Evolutionary conservation across 2,113 vertebrate species (phyloP).

Genomic region (Tricholaema leucomelas): DNA sequence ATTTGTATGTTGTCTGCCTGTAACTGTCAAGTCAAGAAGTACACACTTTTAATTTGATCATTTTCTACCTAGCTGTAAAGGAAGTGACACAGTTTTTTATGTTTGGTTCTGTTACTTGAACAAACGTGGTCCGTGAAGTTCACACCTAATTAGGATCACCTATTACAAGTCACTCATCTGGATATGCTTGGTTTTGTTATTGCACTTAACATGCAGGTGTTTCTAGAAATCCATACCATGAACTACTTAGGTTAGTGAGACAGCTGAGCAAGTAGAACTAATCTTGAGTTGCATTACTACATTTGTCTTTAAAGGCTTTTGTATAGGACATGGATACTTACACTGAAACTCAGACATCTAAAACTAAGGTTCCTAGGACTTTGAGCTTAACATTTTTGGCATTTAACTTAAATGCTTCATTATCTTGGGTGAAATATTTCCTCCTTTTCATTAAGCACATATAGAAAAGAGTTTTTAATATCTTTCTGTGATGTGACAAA

Average conservation of each 20-base stretch:
- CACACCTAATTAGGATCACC: not conserved
- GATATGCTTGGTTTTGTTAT: not conserved
- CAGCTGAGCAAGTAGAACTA: not conserved
- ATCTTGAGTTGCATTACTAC: not conserved
- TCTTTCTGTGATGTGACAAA: not conserved
- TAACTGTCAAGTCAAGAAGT: not conserved
- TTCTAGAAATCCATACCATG: not conserved
- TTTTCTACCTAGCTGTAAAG: not conserved
- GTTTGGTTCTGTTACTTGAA: not conserved
- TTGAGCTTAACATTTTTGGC: not conserved
- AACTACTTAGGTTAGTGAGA: not conserved
- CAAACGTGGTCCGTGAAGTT: not conserved
- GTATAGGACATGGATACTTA: not conserved
- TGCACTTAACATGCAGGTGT: not conserved
- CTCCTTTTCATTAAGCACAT: not conserved
- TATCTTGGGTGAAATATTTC: not conserved
- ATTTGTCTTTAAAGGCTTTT: not conserved
- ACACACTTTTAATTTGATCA: not conserved
- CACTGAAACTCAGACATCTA: not conserved
- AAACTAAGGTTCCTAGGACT: not conserved
- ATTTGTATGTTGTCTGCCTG: not conserved
- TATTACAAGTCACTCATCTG: not conserved
- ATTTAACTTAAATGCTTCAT: not conserved
- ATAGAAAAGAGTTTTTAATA: not conserved
- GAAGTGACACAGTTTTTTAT: not conserved